Conservation (phyloP, 2,113 vertebrate genomes). For the Butorides virescens region DNA sequence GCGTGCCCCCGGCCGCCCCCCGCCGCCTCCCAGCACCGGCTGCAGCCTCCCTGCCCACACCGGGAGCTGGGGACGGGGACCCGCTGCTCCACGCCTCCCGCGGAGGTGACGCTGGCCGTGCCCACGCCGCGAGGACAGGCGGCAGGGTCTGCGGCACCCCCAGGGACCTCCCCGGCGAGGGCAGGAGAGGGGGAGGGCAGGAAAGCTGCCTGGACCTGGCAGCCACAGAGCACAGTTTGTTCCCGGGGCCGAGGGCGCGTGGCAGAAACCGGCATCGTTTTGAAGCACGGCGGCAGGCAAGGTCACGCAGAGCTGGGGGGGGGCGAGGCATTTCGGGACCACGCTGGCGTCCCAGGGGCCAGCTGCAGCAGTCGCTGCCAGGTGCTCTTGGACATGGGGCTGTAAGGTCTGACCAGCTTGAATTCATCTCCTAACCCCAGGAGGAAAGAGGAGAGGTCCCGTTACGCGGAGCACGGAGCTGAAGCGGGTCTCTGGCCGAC, state of each 20-base stretch:
- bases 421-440: neutral
- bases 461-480: neutral
- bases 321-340: neutral
- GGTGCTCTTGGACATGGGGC: neutral
- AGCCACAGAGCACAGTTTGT: neutral
- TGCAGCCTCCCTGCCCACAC: neutral
- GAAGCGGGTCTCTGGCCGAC: neutral
- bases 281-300: neutral
- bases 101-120: accelerated
- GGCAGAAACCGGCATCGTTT: neutral
- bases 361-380: neutral
- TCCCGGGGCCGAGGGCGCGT: neutral
- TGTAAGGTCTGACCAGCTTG: neutral
- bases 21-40: neutral
- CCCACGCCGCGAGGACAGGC: accelerated
- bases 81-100: neutral
- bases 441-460: neutral
- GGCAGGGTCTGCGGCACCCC: neutral
- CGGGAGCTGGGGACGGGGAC: neutral
- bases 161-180: neutral
- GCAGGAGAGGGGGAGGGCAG: neutral
- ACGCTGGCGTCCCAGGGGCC: accelerated
- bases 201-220: neutral
- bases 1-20: neutral
- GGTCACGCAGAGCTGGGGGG: neutral